A percentile compares a stretch with the other conserved stretches of the same genome.
phyloP scores from a whole-genome alignment of 2,113 vertebrate genomes.

The human region GRCh38 chr4:176277501-176278000 shows the following conservation, averaged over 20 bases:
- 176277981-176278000: neutral
- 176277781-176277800: neutral
- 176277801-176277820: neutral
- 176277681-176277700: neutral
- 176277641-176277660: neutral
- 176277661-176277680: neutral
- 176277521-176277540: neutral
- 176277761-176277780: neutral
- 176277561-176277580: neutral
- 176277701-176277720: neutral
- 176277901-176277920: neutral
- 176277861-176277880: neutral
- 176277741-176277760: constrained; percentile 52
- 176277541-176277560: neutral
- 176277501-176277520: neutral
- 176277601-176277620: neutral
- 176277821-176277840: neutral
- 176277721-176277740: neutral
- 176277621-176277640: neutral
- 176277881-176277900: neutral
- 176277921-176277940: neutral
- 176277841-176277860: neutral
- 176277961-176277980: neutral
- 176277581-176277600: neutral
- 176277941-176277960: neutral